phyloP scores from a whole-genome alignment of 2,888 invertebrate genomes.

The Apodemia duryi region DNA sequence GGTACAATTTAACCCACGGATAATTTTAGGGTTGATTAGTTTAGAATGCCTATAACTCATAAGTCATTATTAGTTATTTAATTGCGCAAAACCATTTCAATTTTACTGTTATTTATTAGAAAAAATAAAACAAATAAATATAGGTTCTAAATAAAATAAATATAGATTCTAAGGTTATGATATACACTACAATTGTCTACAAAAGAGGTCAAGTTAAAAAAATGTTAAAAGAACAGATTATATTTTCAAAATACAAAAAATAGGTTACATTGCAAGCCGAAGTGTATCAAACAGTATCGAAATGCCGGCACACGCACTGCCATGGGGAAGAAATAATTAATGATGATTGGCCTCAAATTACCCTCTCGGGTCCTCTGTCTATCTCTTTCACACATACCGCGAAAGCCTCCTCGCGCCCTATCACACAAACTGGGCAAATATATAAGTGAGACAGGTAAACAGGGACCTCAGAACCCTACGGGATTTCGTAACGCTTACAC shows the following conservation, averaged over 20 bases:
- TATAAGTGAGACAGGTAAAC: constrained; percentile 70
- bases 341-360: constrained; percentile 78
- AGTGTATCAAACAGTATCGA: constrained; percentile 48
- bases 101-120: too few species aligned
- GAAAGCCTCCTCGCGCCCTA: constrained; percentile 41
- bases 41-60: too few species aligned
- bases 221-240: constrained; percentile 16
- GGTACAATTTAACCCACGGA: too few species aligned
- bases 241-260: constrained; percentile 31
- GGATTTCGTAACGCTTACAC: constrained; percentile 55
- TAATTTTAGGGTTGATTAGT: too few species aligned
- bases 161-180: neutral
- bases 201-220: neutral
- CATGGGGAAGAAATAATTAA: constrained; percentile 71
- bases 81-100: too few species aligned
- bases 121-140: neutral
- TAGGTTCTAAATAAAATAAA: too few species aligned
- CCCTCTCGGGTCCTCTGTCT: constrained; percentile 54
- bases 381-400: constrained; percentile 46
- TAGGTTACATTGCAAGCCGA: constrained; percentile 43
- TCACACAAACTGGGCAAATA: constrained; percentile 63
- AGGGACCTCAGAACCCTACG: constrained; percentile 58
- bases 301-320: constrained; percentile 56
- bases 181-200: neutral
- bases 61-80: too few species aligned